Conservation (phyloP, 2,888 invertebrate species). For the Cerastoderma edule region DNA sequence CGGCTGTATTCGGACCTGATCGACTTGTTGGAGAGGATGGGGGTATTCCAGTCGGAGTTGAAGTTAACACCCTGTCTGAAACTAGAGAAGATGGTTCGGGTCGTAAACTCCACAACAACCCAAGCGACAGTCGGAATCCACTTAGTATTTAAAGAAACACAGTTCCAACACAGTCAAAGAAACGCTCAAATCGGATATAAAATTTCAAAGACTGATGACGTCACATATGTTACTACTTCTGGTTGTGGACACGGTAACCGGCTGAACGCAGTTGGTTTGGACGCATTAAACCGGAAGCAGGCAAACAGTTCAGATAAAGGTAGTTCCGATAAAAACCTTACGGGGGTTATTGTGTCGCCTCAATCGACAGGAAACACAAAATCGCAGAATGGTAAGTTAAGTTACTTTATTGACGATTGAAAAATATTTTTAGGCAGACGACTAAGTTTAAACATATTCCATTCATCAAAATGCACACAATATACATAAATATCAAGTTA, state of each 20-base stretch:
- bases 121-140: constrained; percentile 1
- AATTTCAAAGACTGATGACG: constrained; percentile 6
- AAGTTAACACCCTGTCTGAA: constrained; percentile 22
- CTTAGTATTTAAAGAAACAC: constrained; percentile 26
- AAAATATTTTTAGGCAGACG: too few relatives aligned
- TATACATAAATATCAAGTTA: too few relatives aligned
- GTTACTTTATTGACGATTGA: too few relatives aligned
- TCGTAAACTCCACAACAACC: constrained; percentile 16
- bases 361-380: constrained; percentile 13
- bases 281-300: constrained; percentile 22
- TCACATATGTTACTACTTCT: constrained; percentile 10
- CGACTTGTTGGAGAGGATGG: constrained; percentile 51
- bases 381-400: neutral
- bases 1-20: constrained; percentile 37
- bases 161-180: constrained; percentile 2
- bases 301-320: neutral
- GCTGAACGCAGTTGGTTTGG: constrained; percentile 3
- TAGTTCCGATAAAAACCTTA: constrained; percentile 14
- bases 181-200: constrained; percentile 21
- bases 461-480: too few relatives aligned
- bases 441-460: too few relatives aligned
- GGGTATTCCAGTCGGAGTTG: constrained; percentile 29
- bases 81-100: constrained; percentile 36
- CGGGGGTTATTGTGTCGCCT: constrained; percentile 14
- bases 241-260: constrained; percentile 20